Percentiles rank a stretch among this genome's conserved stretches.
Evolutionary conservation across 1,140 invertebrate species (phyloP).

Genomic region (Nautilus pompilius): DNA sequence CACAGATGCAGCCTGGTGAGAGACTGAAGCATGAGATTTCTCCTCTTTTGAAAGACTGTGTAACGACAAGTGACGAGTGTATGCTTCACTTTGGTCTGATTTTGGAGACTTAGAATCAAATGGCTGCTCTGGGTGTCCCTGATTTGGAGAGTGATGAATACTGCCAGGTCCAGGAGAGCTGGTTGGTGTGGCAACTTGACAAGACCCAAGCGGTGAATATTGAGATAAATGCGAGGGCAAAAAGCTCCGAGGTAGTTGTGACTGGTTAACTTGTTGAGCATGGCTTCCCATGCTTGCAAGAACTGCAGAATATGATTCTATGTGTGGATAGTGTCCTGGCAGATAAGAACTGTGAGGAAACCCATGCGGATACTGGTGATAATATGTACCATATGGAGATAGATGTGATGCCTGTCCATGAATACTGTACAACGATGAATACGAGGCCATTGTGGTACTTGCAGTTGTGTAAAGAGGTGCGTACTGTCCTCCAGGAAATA

Average conservation of each 20-base stretch:
- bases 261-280: slow-evolving; percentile 36
- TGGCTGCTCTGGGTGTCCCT: neutral
- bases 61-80: neutral
- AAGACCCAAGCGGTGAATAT: slow-evolving; percentile 11
- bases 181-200: slow-evolving; percentile 16
- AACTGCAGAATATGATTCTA: slow-evolving; percentile 47
- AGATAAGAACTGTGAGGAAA: slow-evolving; percentile 10
- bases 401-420: slow-evolving; percentile 17
- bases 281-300: slow-evolving; percentile 49
- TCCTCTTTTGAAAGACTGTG: slow-evolving; percentile 7
- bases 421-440: slow-evolving; percentile 26
- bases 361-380: slow-evolving; percentile 19
- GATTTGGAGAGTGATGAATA: slow-evolving; percentile 7
- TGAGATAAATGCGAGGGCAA: slow-evolving; percentile 17
- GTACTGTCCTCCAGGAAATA: slow-evolving; percentile 13
- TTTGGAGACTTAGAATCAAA: neutral
- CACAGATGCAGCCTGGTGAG: slow-evolving; percentile 7
- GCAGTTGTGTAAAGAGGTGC: slow-evolving; percentile 12
- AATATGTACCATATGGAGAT: slow-evolving; percentile 13
- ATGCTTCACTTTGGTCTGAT: slow-evolving; percentile 3
- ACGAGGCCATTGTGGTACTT: slow-evolving; percentile 18
- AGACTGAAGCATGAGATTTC: slow-evolving; percentile 6
- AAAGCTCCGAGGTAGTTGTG: slow-evolving; percentile 38
- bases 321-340: slow-evolving; percentile 36
- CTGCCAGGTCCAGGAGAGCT: slow-evolving; percentile 13